Base-by-base conservation (phyloP, 1,140 invertebrate genomes). In the Lanistes nyassanus region DNA sequence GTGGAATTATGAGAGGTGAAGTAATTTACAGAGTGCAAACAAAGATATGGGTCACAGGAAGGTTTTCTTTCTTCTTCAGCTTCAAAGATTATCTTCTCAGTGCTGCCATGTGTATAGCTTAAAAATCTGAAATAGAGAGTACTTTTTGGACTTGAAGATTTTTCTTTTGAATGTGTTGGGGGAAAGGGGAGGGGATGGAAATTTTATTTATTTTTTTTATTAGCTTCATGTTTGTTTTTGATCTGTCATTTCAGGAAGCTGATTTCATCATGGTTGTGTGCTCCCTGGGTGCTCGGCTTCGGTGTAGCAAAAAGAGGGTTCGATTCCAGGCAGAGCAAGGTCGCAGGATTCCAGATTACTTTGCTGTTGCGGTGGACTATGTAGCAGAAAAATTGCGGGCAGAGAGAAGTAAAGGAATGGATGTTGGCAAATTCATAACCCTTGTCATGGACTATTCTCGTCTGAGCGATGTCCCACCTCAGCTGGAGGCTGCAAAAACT, bases 191-290 rank as follows among this genome's bases (percentile, higher is more conserved):
- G n/a, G n/a, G n/a, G n/a, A n/a, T n/a, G n/a, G n/a, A n/a, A n/a
- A n/a, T n/a, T n/a, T n/a, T n/a, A n/a, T n/a, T n/a, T n/a, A n/a
- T n/a, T n/a, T 1, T 9, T 60, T 31, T 60, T 23, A 60, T 60
- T 60, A 9, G 9, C 3, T 19, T n/a, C 23, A 60, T 26, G n/a
- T 26, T 60, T 60, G 23, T 23, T 60, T 60, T 60, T 31, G 23
- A n/a, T 5, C 23, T 60, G 0, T 60, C n/a, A 26, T n/a, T 60
- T n/a, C 56, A 87, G 74, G 83, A 85, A 67, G 85, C 81, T 0
- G 86, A 87, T 75, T 86, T 83, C 78, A 85, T 87, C 31, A 80
- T 86, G 53, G 83, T 86, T 37, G 47, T 87, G n/a, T 86, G 86
- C 74, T 86, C 85, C 3, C 68, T 85, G 16, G 86, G 86, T 39